These are phyloP conservation scores for Xylota segnis DNA, from an alignment of 2,888 invertebrate genomes.

Conservation along the genomic window DNA sequence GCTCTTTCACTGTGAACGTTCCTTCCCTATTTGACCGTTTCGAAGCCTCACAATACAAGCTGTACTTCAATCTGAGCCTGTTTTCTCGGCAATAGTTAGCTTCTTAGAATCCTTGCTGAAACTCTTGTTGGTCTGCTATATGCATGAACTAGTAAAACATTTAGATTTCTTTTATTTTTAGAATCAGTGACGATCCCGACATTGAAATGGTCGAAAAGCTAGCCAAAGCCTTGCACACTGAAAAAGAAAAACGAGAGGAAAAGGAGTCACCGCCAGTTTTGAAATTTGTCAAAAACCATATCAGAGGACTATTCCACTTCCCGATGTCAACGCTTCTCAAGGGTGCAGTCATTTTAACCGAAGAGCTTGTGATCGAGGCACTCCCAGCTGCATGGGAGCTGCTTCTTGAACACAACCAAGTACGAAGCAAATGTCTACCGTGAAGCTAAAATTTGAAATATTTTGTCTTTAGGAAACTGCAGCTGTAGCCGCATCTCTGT, in stretches of 20 bases:
- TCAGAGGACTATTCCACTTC: slow-evolving; percentile 95
- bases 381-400: slow-evolving; percentile 98
- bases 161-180: slow-evolving; percentile 33
- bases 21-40: too few relatives aligned
- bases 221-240: slow-evolving; percentile 82
- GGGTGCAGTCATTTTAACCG: slow-evolving; percentile 94
- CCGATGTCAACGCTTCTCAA: slow-evolving; percentile 94
- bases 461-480: slow-evolving; percentile 88
- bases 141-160: too few relatives aligned
- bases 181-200: slow-evolving; percentile 83
- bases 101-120: too few relatives aligned
- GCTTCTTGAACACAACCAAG: slow-evolving; percentile 92
- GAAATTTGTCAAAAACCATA: slow-evolving; percentile 92
- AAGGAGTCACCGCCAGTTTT: slow-evolving; percentile 89
- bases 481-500: slow-evolving; percentile 93
- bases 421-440: slow-evolving; percentile 11
- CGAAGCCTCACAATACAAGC: too few relatives aligned
- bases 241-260: slow-evolving; percentile 85
- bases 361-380: slow-evolving; percentile 94
- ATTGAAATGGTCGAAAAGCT: slow-evolving; percentile 83
- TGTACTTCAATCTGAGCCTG: too few relatives aligned
- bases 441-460: background rate
- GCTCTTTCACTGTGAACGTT: too few relatives aligned
- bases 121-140: too few relatives aligned
- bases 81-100: too few relatives aligned